Evolutionary conservation across 2,888 invertebrate species (phyloP).

Genomic region (Fabriciana adippe): DNA sequence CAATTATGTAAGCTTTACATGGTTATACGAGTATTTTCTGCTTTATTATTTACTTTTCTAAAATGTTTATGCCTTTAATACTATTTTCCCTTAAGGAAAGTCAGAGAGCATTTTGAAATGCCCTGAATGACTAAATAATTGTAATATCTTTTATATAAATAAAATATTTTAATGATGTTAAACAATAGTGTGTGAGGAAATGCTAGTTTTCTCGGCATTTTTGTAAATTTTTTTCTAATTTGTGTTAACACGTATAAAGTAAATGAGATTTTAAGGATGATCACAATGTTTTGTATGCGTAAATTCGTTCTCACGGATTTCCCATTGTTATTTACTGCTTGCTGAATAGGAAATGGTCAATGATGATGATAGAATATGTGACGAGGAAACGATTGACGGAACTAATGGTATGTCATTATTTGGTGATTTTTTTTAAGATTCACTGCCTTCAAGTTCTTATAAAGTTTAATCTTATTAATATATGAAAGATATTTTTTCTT

Average conservation of each 20-base stretch:
- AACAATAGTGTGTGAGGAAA: not conserved
- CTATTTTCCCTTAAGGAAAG: too few species aligned
- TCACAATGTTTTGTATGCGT: constrained; percentile 33
- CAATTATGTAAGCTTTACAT: too few species aligned
- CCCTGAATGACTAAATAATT: too few species aligned
- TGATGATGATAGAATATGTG: constrained; percentile 58
- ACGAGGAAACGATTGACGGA: constrained; percentile 53
- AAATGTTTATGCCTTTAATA: too few species aligned
- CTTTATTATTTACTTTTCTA: too few species aligned
- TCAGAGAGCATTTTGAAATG: too few species aligned
- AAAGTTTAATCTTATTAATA: too few species aligned
- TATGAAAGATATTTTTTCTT: not conserved
- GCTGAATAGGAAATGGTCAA: constrained; percentile 64
- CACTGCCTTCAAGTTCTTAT: not conserved
- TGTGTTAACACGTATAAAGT: constrained; percentile 11
- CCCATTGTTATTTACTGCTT: constrained; percentile 54
- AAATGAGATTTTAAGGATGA: constrained; percentile 34
- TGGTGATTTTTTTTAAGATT: constrained; percentile 32
- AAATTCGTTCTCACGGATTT: constrained; percentile 63
- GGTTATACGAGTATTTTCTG: too few species aligned
- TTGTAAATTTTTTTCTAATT: not conserved
- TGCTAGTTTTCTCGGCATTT: not conserved
- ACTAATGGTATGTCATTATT: constrained; percentile 65
- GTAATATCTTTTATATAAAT: not conserved
- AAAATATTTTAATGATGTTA: not conserved